Percentiles rank a stretch among this genome's conserved stretches.
phyloP scores from a whole-genome alignment of 2,797 vertebrate species.

The Jordanella pulchra region DNA sequence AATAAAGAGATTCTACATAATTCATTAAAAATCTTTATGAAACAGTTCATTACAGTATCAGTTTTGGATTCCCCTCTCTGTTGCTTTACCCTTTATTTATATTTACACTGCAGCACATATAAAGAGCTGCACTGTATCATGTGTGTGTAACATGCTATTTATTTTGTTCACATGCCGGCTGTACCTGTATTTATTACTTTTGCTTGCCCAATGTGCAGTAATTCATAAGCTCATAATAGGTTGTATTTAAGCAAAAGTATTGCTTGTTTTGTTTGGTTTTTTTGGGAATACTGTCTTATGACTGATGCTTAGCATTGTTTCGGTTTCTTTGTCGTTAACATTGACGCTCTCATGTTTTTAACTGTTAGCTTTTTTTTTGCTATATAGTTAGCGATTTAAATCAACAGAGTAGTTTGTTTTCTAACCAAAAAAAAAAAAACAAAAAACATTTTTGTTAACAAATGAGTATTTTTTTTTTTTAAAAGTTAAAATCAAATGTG shows the following conservation, averaged over 20 bases:
- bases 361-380: not conserved
- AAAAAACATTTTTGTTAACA: not conserved
- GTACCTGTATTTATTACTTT: not conserved
- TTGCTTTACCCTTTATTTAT: no score
- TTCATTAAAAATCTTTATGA: no score
- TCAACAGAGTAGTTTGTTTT: not conserved
- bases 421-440: no score
- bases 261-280: not conserved
- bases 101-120: no score
- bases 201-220: not conserved
- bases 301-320: not conserved
- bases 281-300: not conserved
- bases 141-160: no score
- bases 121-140: no score
- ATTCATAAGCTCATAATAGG: not conserved
- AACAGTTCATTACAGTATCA: no score
- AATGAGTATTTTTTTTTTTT: no score
- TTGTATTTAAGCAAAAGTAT: not conserved
- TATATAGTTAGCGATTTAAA: not conserved
- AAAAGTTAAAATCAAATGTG: no score
- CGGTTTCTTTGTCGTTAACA: not conserved
- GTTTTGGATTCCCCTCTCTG: no score
- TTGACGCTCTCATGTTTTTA: not conserved
- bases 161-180: not conserved
- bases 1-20: no score